phyloP scores from a whole-genome alignment of 2,797 vertebrate species.

The Lacerta agilis region DNA sequence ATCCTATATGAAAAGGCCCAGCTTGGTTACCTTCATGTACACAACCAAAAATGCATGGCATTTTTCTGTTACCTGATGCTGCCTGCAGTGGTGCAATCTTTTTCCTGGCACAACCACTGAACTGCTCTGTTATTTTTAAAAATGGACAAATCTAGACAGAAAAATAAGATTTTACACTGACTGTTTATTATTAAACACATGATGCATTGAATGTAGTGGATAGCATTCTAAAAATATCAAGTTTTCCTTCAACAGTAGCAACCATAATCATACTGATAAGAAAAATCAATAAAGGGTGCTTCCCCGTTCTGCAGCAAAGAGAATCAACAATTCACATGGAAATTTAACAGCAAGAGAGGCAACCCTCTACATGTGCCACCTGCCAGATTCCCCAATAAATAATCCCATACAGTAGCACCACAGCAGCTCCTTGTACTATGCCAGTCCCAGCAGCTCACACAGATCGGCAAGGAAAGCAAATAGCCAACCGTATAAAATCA shows the following conservation, averaged over 20 bases:
- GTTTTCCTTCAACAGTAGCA: constrained; percentile 68
- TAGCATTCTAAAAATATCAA: constrained; percentile 73
- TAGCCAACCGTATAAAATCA: constrained; percentile 59
- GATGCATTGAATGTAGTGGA: constrained; percentile 66
- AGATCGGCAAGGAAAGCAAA: constrained; percentile 70
- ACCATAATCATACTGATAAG: constrained; percentile 63
- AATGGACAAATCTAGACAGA: constrained; percentile 55
- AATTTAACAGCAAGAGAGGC: constrained; percentile 67
- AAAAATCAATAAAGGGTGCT: constrained; percentile 33
- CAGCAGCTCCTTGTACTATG: constrained; percentile 67
- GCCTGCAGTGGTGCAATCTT: constrained; percentile 67
- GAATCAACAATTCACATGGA: constrained; percentile 78
- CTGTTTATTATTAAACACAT: constrained; percentile 67
- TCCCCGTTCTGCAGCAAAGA: constrained; percentile 64
- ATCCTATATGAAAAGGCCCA: constrained; percentile 53
- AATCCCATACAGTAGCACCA: constrained; percentile 68
- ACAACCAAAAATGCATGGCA: constrained; percentile 34
- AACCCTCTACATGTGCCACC: constrained; percentile 75
- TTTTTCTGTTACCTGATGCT: constrained; percentile 68
- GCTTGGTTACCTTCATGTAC: constrained; percentile 48
- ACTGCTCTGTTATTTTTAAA: constrained; percentile 37
- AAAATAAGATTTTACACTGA: constrained; percentile 54
- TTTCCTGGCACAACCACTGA: constrained; percentile 54
- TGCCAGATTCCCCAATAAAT: constrained; percentile 75
- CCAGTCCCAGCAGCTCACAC: constrained; percentile 65